Conservation (phyloP, 1,140 invertebrate species). For the Scaptomyza graminum region DNA sequence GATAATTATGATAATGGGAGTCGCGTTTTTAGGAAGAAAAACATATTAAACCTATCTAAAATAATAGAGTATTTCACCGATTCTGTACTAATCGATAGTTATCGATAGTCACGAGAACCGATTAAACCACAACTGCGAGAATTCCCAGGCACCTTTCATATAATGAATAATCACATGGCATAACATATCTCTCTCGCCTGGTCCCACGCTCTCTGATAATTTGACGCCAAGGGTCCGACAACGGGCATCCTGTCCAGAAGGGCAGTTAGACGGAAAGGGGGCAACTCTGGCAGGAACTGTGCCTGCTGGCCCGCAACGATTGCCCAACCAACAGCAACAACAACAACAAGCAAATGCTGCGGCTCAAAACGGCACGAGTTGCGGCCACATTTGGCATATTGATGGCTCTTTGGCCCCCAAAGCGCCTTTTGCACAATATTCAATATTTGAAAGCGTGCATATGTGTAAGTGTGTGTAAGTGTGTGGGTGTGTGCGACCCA, state of each 20-base stretch:
- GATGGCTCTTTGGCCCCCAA: constrained; percentile 16
- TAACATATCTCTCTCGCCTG: too few relatives aligned
- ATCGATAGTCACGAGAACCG: too few relatives aligned
- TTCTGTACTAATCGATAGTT: too few relatives aligned
- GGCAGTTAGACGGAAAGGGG: background rate
- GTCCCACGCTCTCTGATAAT: background rate
- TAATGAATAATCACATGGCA: too few relatives aligned
- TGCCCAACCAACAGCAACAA: constrained; percentile 29
- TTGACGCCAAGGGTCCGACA: constrained; percentile 1
- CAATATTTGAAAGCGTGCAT: constrained; percentile 10
- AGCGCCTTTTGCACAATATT: constrained; percentile 25
- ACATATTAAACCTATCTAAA: too few relatives aligned
- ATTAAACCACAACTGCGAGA: too few relatives aligned
- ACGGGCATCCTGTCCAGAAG: constrained; percentile 1
- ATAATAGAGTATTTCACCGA: too few relatives aligned
- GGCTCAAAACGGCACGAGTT: constrained; percentile 19
- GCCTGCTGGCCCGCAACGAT: constrained; percentile 17
- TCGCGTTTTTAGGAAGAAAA: too few relatives aligned
- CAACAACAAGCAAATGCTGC: background rate
- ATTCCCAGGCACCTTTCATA: too few relatives aligned
- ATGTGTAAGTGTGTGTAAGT: background rate
- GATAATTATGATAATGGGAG: too few relatives aligned
- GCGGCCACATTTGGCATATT: constrained; percentile 41
- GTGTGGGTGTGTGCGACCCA: constrained; percentile 15
- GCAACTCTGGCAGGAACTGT: background rate